These are phyloP conservation scores for Zosterops lateralis DNA, from an alignment of 2,113 vertebrate species.

Conservation along the genomic window DNA sequence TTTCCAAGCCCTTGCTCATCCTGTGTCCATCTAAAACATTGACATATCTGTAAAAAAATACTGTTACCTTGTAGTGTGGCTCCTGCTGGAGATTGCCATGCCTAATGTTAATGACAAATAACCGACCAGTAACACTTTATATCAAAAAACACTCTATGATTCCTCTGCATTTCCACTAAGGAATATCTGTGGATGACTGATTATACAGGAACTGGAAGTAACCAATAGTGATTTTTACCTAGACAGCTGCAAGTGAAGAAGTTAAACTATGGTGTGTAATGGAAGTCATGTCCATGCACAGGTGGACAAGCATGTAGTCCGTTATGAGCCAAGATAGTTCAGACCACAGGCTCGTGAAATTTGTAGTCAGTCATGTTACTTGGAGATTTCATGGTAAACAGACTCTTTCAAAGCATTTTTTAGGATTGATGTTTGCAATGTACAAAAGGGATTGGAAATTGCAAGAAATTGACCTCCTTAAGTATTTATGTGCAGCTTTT, in stretches of 20 bases:
- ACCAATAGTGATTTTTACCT: constrained; percentile 11
- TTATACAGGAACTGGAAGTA: neutral
- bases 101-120: neutral
- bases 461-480: constrained; percentile 4
- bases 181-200: neutral
- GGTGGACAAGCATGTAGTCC: neutral
- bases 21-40: neutral
- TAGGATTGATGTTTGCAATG: constrained; percentile 24
- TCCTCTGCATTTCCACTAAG: neutral
- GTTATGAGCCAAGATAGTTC: neutral
- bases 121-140: neutral
- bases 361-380: neutral
- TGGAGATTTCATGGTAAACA: neutral
- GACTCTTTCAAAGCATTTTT: constrained; percentile 20
- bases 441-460: constrained; percentile 25
- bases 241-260: neutral
- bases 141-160: neutral
- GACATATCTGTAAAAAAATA: neutral
- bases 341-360: constrained; percentile 26
- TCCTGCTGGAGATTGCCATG: neutral
- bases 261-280: neutral
- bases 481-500: constrained; percentile 25
- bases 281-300: neutral
- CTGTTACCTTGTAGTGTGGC: neutral
- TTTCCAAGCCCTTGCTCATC: neutral